phyloP scores from a whole-genome alignment of 2,113 vertebrate species.

The Harpagus bidentatus region DNA sequence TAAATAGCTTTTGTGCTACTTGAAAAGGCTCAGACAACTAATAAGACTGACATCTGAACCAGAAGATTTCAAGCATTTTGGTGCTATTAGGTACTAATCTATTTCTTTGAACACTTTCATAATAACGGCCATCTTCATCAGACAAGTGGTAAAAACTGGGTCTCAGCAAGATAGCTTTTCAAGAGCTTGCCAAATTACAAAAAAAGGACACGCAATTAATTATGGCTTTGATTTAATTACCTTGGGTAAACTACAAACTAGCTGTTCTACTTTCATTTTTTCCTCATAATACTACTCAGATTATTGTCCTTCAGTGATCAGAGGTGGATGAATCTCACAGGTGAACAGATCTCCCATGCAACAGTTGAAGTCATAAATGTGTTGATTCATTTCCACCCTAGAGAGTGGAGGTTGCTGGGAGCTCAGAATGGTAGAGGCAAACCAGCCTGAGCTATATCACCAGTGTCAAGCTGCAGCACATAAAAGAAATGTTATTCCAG shows the following conservation, averaged over 20 bases:
- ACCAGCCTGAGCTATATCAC: background rate
- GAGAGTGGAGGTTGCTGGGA: background rate
- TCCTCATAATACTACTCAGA: background rate
- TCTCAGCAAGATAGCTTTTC: background rate
- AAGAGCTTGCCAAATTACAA: background rate
- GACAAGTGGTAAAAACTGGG: background rate
- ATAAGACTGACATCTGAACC: constrained; percentile 51
- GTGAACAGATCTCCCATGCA: background rate
- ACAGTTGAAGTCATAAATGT: background rate
- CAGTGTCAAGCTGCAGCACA: background rate
- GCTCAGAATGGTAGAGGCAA: background rate
- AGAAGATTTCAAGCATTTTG: constrained; percentile 42
- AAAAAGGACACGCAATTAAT: background rate
- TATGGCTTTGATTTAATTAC: background rate
- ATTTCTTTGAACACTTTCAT: background rate
- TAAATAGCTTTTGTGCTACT: constrained; percentile 65
- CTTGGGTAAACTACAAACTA: background rate
- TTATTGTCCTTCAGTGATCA: background rate
- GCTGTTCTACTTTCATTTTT: background rate
- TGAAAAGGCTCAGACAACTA: constrained; percentile 47
- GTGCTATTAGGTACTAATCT: constrained; percentile 24
- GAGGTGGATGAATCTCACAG: background rate
- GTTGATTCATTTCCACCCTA: background rate
- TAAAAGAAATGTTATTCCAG: background rate
- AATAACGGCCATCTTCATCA: constrained; percentile 6